Evolutionary conservation across 2,888 invertebrate genomes (phyloP), one percentile per base, ranked within the genome.

Genomic region (Cancer borealis): DNA sequence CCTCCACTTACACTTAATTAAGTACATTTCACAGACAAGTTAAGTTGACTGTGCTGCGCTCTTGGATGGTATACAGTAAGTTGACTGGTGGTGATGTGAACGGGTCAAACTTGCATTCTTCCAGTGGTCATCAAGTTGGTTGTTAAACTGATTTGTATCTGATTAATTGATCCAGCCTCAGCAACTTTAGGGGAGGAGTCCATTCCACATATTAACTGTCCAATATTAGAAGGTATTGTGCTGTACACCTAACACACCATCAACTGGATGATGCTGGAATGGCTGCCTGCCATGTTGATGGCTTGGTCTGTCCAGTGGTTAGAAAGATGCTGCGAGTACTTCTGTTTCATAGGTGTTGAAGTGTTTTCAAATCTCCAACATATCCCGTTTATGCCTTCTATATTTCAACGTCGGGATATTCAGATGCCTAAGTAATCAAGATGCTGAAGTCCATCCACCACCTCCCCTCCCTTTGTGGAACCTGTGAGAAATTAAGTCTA

Each of bases 151-250:
- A 66, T 66, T 66, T n/a, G n/a, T n/a, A n/a, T n/a, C n/a, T n/a
- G n/a, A n/a, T n/a, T n/a, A 66, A 66, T 21, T 66, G 66, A 66
- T 21, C 21, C 66, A 17, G 66, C 66, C 21, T 66, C 66, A 66
- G 21, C 66, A 66, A 66, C 66, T 66, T 66, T 21, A 66, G 66
- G 21, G 21, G 66, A n/a, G 66, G 66, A 66, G 66, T 66, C 21
- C 66, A 66, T 66, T 66, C 21, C 66, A 66, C 21, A 66, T 66
- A n/a, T n/a, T n/a, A 66, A 66, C 66, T 66, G 66, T 66, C 66
- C 66, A 21, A 21, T 66, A 66, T 14, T 66, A 66, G 66, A 66
- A 66, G 21, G 17, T 66, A 21, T 66, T 66, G 21, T 2, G 66
- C 21, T 66, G 66, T 21, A 66, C 66, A 17, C 66, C 66, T 14